phyloP scores from a whole-genome alignment of 2,888 invertebrate species.

The Drosophila ezoana region DNA sequence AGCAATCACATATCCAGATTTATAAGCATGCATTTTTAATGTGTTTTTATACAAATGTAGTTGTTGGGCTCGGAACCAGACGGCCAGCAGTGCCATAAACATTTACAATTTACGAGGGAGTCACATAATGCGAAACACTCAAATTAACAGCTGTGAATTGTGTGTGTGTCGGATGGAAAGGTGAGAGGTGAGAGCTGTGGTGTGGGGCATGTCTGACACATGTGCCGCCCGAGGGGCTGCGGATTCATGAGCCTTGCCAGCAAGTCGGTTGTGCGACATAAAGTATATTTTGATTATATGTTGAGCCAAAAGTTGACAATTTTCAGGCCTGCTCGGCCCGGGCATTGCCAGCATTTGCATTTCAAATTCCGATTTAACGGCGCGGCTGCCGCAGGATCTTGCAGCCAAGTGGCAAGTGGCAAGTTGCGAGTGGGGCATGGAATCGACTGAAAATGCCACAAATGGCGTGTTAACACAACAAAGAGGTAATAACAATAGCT shows the following conservation, averaged over 20 bases:
- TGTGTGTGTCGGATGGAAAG: background rate
- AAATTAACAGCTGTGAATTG: slow-evolving; percentile 61
- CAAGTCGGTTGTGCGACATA: slow-evolving; percentile 50
- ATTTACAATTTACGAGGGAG: slow-evolving; percentile 54
- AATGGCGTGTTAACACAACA: slow-evolving; percentile 78
- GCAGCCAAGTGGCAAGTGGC: background rate
- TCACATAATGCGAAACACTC: slow-evolving; percentile 48
- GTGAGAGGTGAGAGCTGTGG: too few relatives aligned
- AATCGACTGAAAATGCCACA: slow-evolving; percentile 70
- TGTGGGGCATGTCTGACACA: slow-evolving; percentile 26
- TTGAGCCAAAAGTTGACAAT: slow-evolving; percentile 60
- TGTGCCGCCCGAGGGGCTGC: slow-evolving; percentile 34
- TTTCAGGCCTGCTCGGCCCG: slow-evolving; percentile 40
- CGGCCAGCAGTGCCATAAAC: slow-evolving; percentile 34
- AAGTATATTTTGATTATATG: slow-evolving; percentile 74
- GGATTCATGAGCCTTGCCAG: slow-evolving; percentile 54
- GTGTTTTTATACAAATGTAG: slow-evolving; percentile 37
- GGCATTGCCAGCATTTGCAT: slow-evolving; percentile 64
- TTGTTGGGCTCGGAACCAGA: slow-evolving; percentile 26
- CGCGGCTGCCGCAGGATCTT: slow-evolving; percentile 32
- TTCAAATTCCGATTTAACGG: slow-evolving; percentile 68
- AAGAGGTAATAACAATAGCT: slow-evolving; percentile 77
- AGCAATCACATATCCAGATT: slow-evolving; percentile 31
- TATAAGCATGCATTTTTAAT: slow-evolving; percentile 33
- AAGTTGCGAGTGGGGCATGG: slow-evolving; percentile 36